Evolutionary conservation across 2,797 vertebrate genomes (phyloP).

Genomic region (Syncerus caffer): DNA sequence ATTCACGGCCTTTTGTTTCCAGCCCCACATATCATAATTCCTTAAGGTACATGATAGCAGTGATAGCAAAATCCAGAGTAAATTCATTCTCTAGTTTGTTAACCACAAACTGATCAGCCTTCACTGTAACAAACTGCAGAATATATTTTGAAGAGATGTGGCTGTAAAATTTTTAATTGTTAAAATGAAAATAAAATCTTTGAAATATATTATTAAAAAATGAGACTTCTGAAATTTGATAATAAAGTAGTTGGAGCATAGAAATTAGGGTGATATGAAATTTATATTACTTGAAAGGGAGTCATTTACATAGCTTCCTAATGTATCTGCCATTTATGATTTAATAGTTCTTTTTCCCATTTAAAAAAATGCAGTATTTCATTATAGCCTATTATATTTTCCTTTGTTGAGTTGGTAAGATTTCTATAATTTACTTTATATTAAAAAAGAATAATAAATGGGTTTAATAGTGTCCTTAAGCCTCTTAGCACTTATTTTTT

Average conservation of each 20-base stretch:
- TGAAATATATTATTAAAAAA: constrained; percentile 58
- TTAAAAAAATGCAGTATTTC: constrained; percentile 68
- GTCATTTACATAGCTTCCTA: constrained; percentile 66
- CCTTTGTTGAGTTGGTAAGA: constrained; percentile 64
- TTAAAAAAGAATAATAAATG: constrained; percentile 63
- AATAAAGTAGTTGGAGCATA: constrained; percentile 65
- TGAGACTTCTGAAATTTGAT: constrained; percentile 63
- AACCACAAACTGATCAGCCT: neutral
- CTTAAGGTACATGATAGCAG: neutral
- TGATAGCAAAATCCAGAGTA: neutral
- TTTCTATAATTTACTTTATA: constrained; percentile 65
- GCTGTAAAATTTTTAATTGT: constrained; percentile 66
- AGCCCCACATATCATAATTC: neutral
- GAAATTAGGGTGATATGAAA: constrained; percentile 40
- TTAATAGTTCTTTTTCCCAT: constrained; percentile 58
- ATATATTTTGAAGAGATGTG: constrained; percentile 26
- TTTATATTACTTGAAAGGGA: constrained; percentile 61
- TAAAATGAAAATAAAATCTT: constrained; percentile 62
- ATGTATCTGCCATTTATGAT: constrained; percentile 66
- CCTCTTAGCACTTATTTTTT: constrained; percentile 16
- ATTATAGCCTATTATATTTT: constrained; percentile 63
- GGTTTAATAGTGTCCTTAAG: constrained; percentile 69
- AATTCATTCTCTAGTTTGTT: neutral
- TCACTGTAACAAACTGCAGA: constrained; percentile 20
- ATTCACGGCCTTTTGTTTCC: neutral